Evolutionary conservation across 1,140 invertebrate species (phyloP).

Genomic region (Teleogryllus occipitalis): DNA sequence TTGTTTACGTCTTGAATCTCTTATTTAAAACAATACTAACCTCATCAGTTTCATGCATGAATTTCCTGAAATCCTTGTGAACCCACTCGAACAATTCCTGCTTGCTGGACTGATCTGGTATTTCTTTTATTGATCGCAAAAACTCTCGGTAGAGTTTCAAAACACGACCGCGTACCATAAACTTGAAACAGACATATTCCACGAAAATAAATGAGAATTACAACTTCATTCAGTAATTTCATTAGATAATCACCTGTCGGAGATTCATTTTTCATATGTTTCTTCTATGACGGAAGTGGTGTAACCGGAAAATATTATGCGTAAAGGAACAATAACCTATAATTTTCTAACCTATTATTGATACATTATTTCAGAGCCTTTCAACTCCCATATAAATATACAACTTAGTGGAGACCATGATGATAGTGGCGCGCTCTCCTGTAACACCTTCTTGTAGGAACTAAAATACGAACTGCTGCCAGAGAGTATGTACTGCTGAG

Average conservation of each 20-base stretch:
- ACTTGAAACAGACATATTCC: slow-evolving; percentile 41
- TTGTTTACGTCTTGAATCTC: neutral
- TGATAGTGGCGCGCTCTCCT: too few relatives aligned
- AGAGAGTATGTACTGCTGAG: too few relatives aligned
- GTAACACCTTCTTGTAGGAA: too few relatives aligned
- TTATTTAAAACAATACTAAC: slow-evolving; percentile 27
- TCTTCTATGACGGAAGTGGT: too few relatives aligned
- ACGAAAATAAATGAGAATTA: neutral
- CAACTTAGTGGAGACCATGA: too few relatives aligned
- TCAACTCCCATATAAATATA: too few relatives aligned
- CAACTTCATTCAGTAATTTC: neutral
- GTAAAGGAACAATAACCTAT: too few relatives aligned
- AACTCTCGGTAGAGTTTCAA: slow-evolving; percentile 65
- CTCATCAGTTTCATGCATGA: slow-evolving; percentile 58
- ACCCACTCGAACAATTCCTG: slow-evolving; percentile 60
- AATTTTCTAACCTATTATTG: too few relatives aligned
- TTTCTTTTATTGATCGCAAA: slow-evolving; percentile 52
- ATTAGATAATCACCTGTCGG: neutral
- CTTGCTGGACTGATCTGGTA: slow-evolving; percentile 52
- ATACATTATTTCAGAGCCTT: too few relatives aligned
- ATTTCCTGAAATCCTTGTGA: slow-evolving; percentile 56
- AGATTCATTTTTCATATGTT: neutral
- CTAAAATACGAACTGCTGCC: too few relatives aligned
- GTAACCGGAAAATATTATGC: too few relatives aligned
- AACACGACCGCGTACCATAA: slow-evolving; percentile 64